Percentiles rank a stretch among this genome's conserved stretches.
These are phyloP conservation scores for Trachymyrmex septentrionalis DNA, from an alignment of 1,140 invertebrate genomes.

Conservation along the genomic window DNA sequence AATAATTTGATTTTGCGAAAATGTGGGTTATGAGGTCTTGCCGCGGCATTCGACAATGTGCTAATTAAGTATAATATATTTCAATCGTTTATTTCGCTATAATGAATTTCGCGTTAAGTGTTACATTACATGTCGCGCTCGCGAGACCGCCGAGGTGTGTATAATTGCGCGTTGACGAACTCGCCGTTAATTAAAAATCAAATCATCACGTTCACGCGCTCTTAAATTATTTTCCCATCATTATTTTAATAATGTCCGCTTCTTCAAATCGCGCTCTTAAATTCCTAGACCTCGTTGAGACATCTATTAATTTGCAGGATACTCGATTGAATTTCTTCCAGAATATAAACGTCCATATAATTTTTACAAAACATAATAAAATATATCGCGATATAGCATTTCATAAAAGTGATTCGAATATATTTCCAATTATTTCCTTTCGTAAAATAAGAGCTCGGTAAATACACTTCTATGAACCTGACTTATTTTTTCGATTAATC, in stretches of 20 bases:
- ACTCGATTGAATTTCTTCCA: neutral
- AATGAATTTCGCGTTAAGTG: slow-evolving; percentile 64
- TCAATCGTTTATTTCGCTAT: slow-evolving; percentile 55
- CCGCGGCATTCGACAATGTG: slow-evolving; percentile 65
- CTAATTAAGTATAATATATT: slow-evolving; percentile 74
- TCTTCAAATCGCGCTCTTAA: slow-evolving; percentile 11
- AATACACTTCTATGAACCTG: slow-evolving; percentile 34
- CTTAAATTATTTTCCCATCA: slow-evolving; percentile 56
- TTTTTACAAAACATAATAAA: neutral
- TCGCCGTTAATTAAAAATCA: slow-evolving; percentile 61
- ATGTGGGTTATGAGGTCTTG: slow-evolving; percentile 74
- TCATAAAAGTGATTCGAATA: slow-evolving; percentile 11
- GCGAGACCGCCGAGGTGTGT: slow-evolving; percentile 46
- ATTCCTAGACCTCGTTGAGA: neutral
- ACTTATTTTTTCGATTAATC: slow-evolving; percentile 63
- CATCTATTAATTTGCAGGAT: neutral
- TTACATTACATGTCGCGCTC: slow-evolving; percentile 50
- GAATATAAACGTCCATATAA: neutral
- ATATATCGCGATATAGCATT: neutral
- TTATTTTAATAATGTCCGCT: slow-evolving; percentile 11
- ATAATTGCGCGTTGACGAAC: slow-evolving; percentile 56
- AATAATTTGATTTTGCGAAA: slow-evolving; percentile 75
- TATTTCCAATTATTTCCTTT: neutral
- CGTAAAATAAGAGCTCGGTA: slow-evolving; percentile 35
- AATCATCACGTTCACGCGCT: slow-evolving; percentile 46